A percentile compares a stretch with the other conserved stretches of the same genome.
These are phyloP conservation scores for Rhodeus uyekii DNA, from an alignment of 2,797 vertebrate species.

Conservation along the genomic window DNA sequence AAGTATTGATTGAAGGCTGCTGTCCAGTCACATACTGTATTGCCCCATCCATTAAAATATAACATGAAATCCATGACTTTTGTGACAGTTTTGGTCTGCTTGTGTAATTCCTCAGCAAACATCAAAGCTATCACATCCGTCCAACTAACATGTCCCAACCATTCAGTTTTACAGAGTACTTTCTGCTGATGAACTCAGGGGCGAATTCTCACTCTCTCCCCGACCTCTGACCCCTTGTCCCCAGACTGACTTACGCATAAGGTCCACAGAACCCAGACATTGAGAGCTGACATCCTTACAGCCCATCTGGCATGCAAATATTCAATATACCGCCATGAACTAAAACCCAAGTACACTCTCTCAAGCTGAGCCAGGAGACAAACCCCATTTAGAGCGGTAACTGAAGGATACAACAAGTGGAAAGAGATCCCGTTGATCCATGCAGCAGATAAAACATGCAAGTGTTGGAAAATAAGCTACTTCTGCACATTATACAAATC, in stretches of 20 bases:
- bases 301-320: constrained; percentile 4
- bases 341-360: background rate
- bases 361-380: background rate
- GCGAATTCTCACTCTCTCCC: background rate
- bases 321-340: background rate
- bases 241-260: background rate
- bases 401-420: background rate
- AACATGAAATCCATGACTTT: background rate
- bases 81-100: background rate
- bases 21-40: background rate
- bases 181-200: background rate
- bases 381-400: background rate
- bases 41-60: background rate
- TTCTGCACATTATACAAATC: background rate
- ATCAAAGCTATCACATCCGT: too few relatives aligned
- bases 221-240: background rate
- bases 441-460: background rate
- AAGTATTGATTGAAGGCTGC: background rate
- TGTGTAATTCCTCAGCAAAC: too few relatives aligned
- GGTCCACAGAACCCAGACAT: background rate
- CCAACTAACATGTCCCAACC: background rate
- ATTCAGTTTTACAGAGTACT: background rate
- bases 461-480: background rate
- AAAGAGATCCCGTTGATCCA: background rate
- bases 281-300: background rate